Conservation (phyloP, 1,140 invertebrate genomes). For the Propsilocerus akamusi region DNA sequence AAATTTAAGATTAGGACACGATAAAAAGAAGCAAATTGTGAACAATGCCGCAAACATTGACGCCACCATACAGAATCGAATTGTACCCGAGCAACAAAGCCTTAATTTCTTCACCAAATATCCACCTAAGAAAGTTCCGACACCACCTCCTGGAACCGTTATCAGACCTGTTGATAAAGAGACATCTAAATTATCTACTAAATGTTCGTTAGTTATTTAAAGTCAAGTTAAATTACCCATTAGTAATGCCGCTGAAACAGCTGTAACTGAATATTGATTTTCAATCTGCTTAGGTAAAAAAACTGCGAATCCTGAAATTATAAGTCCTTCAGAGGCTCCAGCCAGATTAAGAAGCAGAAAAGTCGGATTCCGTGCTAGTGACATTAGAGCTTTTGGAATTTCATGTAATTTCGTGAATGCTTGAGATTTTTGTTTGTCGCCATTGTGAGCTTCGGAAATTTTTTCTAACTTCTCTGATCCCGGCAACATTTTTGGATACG, state of each 20-base stretch:
- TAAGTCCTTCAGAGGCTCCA: constrained; percentile 54
- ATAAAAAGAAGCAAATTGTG: constrained; percentile 44
- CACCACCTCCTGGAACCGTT: constrained; percentile 50
- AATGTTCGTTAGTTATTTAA: not conserved
- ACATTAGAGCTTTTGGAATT: constrained; percentile 41
- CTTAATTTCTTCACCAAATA: constrained; percentile 57
- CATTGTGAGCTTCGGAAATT: constrained; percentile 46
- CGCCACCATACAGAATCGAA: constrained; percentile 47
- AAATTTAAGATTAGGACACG: constrained; percentile 53
- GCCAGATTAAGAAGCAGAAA: constrained; percentile 66
- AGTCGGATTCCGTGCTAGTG: constrained; percentile 52
- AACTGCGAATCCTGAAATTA: constrained; percentile 61
- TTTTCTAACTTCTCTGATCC: constrained; percentile 43
- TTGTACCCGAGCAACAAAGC: constrained; percentile 51
- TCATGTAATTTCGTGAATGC: constrained; percentile 41
- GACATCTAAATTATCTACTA: constrained; percentile 5
- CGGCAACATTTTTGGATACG: constrained; percentile 49
- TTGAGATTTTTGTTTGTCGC: constrained; percentile 19
- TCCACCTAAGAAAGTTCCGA: constrained; percentile 63
- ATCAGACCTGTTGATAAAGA: constrained; percentile 33
- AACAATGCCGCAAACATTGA: constrained; percentile 37
- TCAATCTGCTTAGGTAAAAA: constrained; percentile 72
- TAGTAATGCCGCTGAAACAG: constrained; percentile 49
- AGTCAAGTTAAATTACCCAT: constrained; percentile 35
- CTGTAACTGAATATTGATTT: constrained; percentile 59